These are phyloP conservation scores for Argyrosomus japonicus DNA, from an alignment of 2,113 vertebrate genomes.

Conservation along the genomic window DNA sequence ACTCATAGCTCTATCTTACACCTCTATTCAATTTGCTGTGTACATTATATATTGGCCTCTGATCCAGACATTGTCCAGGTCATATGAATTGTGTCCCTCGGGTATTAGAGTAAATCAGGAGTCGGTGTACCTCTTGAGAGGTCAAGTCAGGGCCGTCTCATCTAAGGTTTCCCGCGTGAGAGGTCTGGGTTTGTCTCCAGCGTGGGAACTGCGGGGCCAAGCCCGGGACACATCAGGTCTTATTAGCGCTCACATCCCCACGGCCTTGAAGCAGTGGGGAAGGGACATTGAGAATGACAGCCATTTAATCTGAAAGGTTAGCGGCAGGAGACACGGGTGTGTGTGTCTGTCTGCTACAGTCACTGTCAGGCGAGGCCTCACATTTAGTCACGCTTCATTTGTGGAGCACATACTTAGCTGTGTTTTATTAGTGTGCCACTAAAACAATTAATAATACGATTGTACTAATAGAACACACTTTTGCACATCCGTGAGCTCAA, in stretches of 20 bases:
- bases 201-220: slow-evolving; percentile 64
- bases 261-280: slow-evolving; percentile 21
- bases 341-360: slow-evolving; percentile 26
- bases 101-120: slow-evolving; percentile 37
- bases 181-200: slow-evolving; percentile 43
- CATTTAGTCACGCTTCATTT: slow-evolving; percentile 56
- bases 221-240: slow-evolving; percentile 69
- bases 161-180: slow-evolving; percentile 56
- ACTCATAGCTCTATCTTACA: background rate
- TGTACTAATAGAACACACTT: background rate
- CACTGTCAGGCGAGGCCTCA: slow-evolving; percentile 37
- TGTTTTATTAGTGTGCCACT: slow-evolving; percentile 22
- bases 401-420: slow-evolving; percentile 19
- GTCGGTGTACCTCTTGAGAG: slow-evolving; percentile 41
- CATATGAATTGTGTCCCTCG: background rate
- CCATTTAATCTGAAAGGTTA: slow-evolving; percentile 66
- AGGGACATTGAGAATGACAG: slow-evolving; percentile 62
- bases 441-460: slow-evolving; percentile 10
- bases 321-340: slow-evolving; percentile 19
- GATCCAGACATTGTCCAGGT: slow-evolving; percentile 23
- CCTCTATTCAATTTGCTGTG: background rate
- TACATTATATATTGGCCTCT: background rate
- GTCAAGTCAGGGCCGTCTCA: slow-evolving; percentile 33
- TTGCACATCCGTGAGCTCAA: background rate
- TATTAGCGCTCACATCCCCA: slow-evolving; percentile 54